Evolutionary conservation across 2,888 invertebrate species (phyloP), one percentile per base, ranked within the genome.

Genomic region (Perizoma flavofasciatum): DNA sequence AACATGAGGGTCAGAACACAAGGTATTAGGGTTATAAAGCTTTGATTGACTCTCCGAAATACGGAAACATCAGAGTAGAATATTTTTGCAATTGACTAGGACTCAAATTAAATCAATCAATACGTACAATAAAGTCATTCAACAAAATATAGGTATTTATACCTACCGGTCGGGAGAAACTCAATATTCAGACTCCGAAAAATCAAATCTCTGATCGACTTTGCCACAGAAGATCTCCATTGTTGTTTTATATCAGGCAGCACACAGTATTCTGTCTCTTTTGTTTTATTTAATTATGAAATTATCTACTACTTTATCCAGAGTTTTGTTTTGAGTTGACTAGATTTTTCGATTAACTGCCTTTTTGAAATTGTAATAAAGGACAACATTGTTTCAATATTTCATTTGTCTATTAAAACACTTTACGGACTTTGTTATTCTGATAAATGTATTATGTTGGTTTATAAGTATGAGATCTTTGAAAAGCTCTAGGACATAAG

Each of bases 1-100:
- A 87, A 82, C 82, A 74, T 70, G 69, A 75, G 75, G 83, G 85
- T 82, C 83, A 79, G 85, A 83, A 81, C 85, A 78, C 1, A 22
- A 22, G 22, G 56, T 43, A 35, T 6, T 49, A 56, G 49, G 11
- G 56, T 53, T 41, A 53, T 52, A 47, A 41, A 46, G n/a, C 35
- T 32, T 33, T 11, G 37, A 10, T 9, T 7, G 48, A 48, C 3
- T 48, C 10, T 37, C 37, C 4, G 37, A 37, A 37, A 37, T 37
- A 37, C 4, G 6, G 37, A 4, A 7, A 5, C 37, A 37, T 22
- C 22, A 37, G 7, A 7, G 6, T 37, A 37, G 6, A 4, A 37
- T 37, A 6, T 37, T 7, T 6, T 37, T 37, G 22, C 3, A 22
- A 22, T 22, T 22, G 22, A 22, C 22, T 22, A 22, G 22, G 22